phyloP scores from a whole-genome alignment of 2,888 invertebrate species.

The Tipula lateralis region DNA sequence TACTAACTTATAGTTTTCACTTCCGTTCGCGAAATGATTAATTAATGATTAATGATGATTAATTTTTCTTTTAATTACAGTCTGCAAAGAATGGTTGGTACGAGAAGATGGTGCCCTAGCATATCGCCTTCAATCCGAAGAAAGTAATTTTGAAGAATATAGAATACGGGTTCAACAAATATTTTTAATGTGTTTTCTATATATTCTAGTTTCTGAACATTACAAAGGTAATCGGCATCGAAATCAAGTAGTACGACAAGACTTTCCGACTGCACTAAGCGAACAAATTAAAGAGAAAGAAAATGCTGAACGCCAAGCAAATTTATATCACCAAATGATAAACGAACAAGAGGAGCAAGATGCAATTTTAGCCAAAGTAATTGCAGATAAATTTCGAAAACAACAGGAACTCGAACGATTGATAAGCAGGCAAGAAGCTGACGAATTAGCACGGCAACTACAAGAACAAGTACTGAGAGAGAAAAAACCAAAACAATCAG shows the following conservation, averaged over 20 bases:
- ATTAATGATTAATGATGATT: neutral
- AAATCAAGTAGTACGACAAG: slow-evolving; percentile 71
- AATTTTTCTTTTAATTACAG: slow-evolving; percentile 49
- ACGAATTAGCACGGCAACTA: slow-evolving; percentile 52
- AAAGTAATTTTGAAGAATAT: slow-evolving; percentile 57
- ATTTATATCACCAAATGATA: slow-evolving; percentile 55
- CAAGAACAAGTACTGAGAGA: slow-evolving; percentile 41
- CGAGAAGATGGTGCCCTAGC: slow-evolving; percentile 80
- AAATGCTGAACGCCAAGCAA: slow-evolving; percentile 59
- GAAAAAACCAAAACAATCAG: neutral
- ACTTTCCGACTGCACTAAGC: slow-evolving; percentile 68
- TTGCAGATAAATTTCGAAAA: slow-evolving; percentile 61
- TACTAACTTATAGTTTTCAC: neutral
- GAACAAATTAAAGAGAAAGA: slow-evolving; percentile 67
- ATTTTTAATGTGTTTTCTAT: neutral
- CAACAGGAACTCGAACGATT: slow-evolving; percentile 53
- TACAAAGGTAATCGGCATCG: slow-evolving; percentile 69
- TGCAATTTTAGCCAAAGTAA: slow-evolving; percentile 59
- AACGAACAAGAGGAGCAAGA: slow-evolving; percentile 68
- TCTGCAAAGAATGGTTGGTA: slow-evolving; percentile 77
- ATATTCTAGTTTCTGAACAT: slow-evolving; percentile 61
- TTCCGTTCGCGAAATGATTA: slow-evolving; percentile 25
- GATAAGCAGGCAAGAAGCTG: slow-evolving; percentile 53
- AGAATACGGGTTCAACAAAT: neutral
- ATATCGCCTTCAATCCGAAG: slow-evolving; percentile 73